These are phyloP conservation scores for Martes martes DNA, from an alignment of 2,113 vertebrate genomes.

Conservation along the genomic window DNA sequence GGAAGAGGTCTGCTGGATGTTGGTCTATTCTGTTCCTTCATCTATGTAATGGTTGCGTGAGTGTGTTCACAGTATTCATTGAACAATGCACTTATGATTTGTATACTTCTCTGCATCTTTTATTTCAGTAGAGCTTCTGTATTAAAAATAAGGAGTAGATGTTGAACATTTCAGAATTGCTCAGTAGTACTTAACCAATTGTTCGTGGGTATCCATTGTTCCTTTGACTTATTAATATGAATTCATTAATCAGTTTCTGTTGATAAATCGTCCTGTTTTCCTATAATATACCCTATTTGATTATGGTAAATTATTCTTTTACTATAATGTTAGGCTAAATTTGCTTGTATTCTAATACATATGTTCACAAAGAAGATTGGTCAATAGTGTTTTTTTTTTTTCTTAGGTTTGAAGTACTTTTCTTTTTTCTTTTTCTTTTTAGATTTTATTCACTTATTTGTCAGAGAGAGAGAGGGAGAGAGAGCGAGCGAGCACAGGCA, in stretches of 20 bases:
- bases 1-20: neutral
- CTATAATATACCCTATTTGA: neutral
- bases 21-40: neutral
- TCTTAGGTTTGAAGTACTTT: conserved; percentile 42
- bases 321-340: conserved; percentile 3
- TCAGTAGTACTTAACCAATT: neutral
- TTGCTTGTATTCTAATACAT: conserved; percentile 45
- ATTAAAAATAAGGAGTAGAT: neutral
- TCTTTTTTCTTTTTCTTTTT: neutral
- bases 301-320: conserved; percentile 19
- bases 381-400: conserved; percentile 26
- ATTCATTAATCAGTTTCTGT: conserved; percentile 30
- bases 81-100: neutral
- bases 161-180: conserved; percentile 25
- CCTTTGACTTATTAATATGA: conserved; percentile 11
- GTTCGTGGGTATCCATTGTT: neutral
- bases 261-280: conserved; percentile 30
- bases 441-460: too few relatives aligned
- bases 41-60: neutral
- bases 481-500: too few relatives aligned
- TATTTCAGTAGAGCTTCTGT: neutral
- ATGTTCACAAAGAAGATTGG: neutral
- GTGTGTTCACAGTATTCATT: neutral
- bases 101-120: neutral
- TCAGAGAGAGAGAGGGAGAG: too few relatives aligned